Conservation (phyloP, 2,797 vertebrate genomes). For the Eupleurogrammus muticus region DNA sequence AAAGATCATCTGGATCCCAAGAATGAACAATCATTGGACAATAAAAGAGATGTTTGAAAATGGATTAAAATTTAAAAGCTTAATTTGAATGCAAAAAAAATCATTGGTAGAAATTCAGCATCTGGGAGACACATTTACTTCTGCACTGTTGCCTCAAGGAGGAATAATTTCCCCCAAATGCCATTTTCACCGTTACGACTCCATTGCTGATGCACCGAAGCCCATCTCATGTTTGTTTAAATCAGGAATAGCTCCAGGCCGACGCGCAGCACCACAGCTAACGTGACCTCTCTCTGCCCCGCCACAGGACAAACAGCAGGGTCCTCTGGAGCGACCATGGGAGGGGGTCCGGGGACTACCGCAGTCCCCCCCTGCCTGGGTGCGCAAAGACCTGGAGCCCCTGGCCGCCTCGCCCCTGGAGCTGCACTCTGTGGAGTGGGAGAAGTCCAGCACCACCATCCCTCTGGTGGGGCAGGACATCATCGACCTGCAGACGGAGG, state of each 20-base stretch:
- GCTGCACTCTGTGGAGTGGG: slow-evolving; percentile 97
- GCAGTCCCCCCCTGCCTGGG: slow-evolving; percentile 95
- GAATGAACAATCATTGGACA: no score
- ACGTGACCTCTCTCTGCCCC: slow-evolving; percentile 43
- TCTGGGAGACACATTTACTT: no score
- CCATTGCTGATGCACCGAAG: slow-evolving; percentile 49
- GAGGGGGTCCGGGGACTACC: slow-evolving; percentile 93
- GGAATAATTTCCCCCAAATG: slow-evolving; percentile 52
- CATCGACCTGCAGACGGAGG: slow-evolving; percentile 99
- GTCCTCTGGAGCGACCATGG: slow-evolving; percentile 94
- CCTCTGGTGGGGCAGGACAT: slow-evolving; percentile 98
- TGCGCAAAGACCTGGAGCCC: slow-evolving; percentile 95
- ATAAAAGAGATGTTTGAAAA: no score
- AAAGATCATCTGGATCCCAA: no score
- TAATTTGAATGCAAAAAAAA: no score
- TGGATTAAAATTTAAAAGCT: no score
- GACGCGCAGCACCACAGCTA: slow-evolving; percentile 49
- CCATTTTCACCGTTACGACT: slow-evolving; percentile 51
- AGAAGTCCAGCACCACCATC: slow-evolving; percentile 94
- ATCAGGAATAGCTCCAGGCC: slow-evolving; percentile 38
- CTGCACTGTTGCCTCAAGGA: slow-evolving; percentile 53
- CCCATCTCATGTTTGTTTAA: slow-evolving; percentile 59
- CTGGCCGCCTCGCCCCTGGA: slow-evolving; percentile 92
- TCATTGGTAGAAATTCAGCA: no score
- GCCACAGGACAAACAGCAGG: slow-evolving; percentile 94